Base-by-base conservation (phyloP, 2,888 invertebrate genomes). In the Dryobotodes eremita region DNA sequence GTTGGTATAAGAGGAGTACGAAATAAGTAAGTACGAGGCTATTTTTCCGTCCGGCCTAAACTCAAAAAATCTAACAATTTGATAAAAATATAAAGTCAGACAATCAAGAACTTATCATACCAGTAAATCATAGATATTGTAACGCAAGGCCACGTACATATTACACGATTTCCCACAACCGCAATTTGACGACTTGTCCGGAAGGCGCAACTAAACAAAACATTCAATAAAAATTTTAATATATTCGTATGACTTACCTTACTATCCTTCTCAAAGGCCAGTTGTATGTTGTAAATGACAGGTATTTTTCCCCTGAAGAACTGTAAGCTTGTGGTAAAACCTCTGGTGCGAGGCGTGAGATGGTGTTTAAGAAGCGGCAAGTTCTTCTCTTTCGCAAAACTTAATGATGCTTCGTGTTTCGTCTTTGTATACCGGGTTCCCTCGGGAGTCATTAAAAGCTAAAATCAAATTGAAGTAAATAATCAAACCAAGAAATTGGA, bases 311-410 rank as follows among this genome's bases (percentile, higher is more conserved):
- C 98, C 91, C 98, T 98, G 94, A 99, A 97, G 87, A 98, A 97
- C 75, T 98, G 98, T 89, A 99, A 96, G 93, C 99, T 99, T 74
- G 98, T 98, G 0, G 98, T 98, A 93, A 99, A 99, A 4, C 99
- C 99, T 95, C 98, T 98, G n/a, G 99, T 99, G 82, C 99, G 97
- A n/a, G 99, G 99, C 48, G 99, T 98, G 71, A 99, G 97, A 93
- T 99, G 99, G 93, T 99, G 98, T 92, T 99, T 99, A 50, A 99
- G 97, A 86, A 98, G 97, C 0, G 99, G 98, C 89, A 99, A 97
- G 86, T 98, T 98, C 91, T 98, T 98, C 89, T 99, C 98, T 90
- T 97, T 97, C 0, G 99, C 99, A 93, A 99, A 99, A 92, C 98
- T 98, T 90, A 98, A 96, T 78, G 99, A 99, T 1, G 98, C 98